phyloP scores from a whole-genome alignment of 2,888 invertebrate species.

The Tethea ocularis region DNA sequence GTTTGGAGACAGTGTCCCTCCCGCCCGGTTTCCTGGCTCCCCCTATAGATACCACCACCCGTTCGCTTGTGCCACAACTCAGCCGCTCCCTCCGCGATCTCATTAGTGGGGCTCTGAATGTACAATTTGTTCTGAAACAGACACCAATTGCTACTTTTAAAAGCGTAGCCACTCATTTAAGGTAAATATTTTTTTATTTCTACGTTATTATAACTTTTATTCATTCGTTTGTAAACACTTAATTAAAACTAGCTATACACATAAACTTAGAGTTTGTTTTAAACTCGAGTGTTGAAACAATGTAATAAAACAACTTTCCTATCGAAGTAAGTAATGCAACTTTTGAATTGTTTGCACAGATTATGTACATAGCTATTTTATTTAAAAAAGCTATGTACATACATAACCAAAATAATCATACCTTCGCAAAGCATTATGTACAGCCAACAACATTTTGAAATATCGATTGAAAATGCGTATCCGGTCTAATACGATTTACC shows the following conservation, averaged over 20 bases:
- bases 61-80: constrained; percentile 49
- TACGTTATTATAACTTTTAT: not conserved
- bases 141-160: constrained; percentile 75
- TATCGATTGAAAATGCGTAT: too few species aligned
- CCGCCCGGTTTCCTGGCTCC: constrained; percentile 33
- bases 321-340: too few species aligned
- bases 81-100: constrained; percentile 64
- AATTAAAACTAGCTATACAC: not conserved
- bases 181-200: constrained; percentile 49
- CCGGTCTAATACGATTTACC: too few species aligned
- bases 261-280: not conserved
- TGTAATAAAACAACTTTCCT: too few species aligned
- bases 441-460: too few species aligned
- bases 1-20: constrained; percentile 52
- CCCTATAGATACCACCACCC: constrained; percentile 32
- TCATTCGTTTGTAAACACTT: not conserved
- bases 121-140: constrained; percentile 80
- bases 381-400: too few species aligned
- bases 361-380: too few species aligned
- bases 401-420: too few species aligned
- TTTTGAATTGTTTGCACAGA: too few species aligned
- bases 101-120: constrained; percentile 77
- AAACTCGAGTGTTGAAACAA: not conserved
- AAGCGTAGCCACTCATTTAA: constrained; percentile 66
- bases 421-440: too few species aligned